These are phyloP conservation scores for Lydus trimaculatus DNA, from an alignment of 2,888 invertebrate genomes.

Conservation along the genomic window DNA sequence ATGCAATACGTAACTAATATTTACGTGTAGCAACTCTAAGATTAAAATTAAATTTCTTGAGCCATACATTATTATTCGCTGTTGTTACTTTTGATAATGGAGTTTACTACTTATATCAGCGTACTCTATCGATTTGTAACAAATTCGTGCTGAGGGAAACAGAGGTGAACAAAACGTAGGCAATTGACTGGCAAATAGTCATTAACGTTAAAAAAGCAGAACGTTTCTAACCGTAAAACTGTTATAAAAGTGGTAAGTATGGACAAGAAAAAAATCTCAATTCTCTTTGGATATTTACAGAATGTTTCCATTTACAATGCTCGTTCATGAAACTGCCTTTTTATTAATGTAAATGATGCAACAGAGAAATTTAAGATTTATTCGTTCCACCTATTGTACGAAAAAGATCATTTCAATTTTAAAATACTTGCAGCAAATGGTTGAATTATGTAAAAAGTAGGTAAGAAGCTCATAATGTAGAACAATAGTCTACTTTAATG, in stretches of 20 bases:
- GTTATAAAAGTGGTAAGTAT: no score
- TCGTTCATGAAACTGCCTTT: slow-evolving; percentile 12
- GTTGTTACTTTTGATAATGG: not conserved
- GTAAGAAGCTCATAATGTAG: slow-evolving; percentile 25
- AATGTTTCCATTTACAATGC: not conserved
- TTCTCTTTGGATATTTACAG: not conserved
- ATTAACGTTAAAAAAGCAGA: not conserved
- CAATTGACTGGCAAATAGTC: no score
- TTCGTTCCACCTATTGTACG: not conserved
- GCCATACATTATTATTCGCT: not conserved
- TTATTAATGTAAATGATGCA: not conserved
- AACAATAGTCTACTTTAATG: slow-evolving; percentile 30
- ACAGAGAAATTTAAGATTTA: not conserved
- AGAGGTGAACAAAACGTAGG: no score
- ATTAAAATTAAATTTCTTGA: not conserved
- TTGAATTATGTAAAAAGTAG: slow-evolving; percentile 27
- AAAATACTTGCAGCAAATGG: slow-evolving; percentile 18
- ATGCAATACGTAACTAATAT: not conserved
- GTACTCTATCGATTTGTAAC: no score
- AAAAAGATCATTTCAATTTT: slow-evolving; percentile 17
- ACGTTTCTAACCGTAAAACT: no score
- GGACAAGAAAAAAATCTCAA: not conserved
- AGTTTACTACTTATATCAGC: not conserved
- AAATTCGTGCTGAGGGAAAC: no score
- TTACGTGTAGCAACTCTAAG: not conserved